phyloP scores from a whole-genome alignment of 2,113 vertebrate species.

The Corydoras maculifer region DNA sequence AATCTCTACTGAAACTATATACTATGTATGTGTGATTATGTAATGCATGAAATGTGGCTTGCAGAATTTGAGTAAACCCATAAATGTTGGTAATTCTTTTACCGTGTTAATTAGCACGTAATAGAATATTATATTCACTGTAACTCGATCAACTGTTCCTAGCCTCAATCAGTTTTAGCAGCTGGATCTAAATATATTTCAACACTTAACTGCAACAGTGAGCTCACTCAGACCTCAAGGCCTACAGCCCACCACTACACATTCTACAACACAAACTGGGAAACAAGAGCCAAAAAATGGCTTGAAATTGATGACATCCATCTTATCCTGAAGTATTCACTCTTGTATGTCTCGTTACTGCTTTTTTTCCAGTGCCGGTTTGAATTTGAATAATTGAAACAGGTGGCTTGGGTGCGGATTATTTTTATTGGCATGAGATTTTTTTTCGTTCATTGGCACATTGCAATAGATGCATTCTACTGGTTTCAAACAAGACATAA shows the following conservation, averaged over 20 bases:
- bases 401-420: conserved; percentile 42
- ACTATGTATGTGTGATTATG: too few species aligned
- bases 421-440: conserved; percentile 41
- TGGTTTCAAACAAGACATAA: conserved; percentile 11
- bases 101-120: background rate
- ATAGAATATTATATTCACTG: background rate
- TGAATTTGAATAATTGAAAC: conserved; percentile 44
- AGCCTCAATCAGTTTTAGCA: conserved; percentile 7
- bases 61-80: too few species aligned
- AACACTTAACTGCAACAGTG: conserved; percentile 9
- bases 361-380: conserved; percentile 27
- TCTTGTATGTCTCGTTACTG: conserved; percentile 24
- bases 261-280: conserved; percentile 5
- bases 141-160: background rate
- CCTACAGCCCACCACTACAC: conserved; percentile 7
- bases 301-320: conserved; percentile 23
- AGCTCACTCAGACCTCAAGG: conserved; percentile 12
- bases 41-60: too few species aligned
- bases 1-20: too few species aligned
- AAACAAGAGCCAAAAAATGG: conserved; percentile 12
- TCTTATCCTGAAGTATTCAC: conserved; percentile 14
- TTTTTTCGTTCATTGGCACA: conserved; percentile 39
- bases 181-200: conserved; percentile 13
- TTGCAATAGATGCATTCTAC: conserved; percentile 32
- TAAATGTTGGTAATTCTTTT: background rate